phyloP scores from a whole-genome alignment of 2,888 invertebrate genomes.

The Tachina lurida region DNA sequence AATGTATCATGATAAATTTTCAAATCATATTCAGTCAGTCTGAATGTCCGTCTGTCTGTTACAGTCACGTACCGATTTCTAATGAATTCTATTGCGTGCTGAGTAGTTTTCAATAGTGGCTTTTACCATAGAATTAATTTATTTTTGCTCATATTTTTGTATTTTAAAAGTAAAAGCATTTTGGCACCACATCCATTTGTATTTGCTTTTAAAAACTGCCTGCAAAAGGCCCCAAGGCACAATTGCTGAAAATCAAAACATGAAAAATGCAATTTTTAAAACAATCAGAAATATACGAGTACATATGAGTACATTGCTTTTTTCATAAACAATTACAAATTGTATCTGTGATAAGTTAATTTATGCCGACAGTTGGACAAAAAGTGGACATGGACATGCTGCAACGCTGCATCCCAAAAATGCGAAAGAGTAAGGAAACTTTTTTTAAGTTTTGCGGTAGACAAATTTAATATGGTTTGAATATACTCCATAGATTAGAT shows the following conservation, averaged over 20 bases:
- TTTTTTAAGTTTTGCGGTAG: too few species aligned
- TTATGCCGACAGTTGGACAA: neutral
- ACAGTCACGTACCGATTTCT: neutral
- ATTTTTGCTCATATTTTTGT: neutral
- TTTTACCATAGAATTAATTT: neutral
- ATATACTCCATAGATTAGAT: too few species aligned
- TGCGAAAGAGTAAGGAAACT: too few species aligned
- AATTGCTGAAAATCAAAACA: neutral
- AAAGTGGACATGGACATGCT: too few species aligned
- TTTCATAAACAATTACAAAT: neutral
- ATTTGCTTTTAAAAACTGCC: neutral
- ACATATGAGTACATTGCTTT: neutral
- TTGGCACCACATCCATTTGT: neutral
- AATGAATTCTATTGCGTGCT: neutral
- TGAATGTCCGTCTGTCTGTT: neutral
- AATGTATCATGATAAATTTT: conserved; percentile 45
- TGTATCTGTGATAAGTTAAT: neutral
- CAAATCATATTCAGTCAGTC: conserved; percentile 26
- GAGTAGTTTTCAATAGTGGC: neutral
- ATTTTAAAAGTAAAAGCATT: neutral
- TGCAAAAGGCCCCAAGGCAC: neutral
- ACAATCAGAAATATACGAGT: neutral
- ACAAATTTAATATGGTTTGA: neutral
- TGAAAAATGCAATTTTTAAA: neutral
- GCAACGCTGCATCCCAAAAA: neutral